A percentile compares a stretch with the other conserved stretches of the same genome.
These are phyloP conservation scores for Anniella stebbinsi DNA, from an alignment of 2,797 vertebrate species.

Conservation along the genomic window DNA sequence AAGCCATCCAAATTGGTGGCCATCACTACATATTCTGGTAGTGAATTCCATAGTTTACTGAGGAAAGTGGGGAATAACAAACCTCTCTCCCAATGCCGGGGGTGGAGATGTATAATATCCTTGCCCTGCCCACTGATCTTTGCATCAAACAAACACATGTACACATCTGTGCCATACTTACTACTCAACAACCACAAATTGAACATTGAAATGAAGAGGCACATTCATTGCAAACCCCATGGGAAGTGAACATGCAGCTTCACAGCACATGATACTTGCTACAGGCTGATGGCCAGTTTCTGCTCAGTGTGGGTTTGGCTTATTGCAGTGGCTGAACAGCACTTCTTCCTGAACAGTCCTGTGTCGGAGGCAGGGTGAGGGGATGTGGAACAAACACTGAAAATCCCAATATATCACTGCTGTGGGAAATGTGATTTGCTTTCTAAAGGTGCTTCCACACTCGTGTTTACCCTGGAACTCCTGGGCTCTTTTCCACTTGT, in stretches of 20 bases:
- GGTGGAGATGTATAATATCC: not conserved
- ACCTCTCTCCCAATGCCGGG: not conserved
- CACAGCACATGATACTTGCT: not conserved
- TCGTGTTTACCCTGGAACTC: not conserved
- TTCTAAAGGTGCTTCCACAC: not conserved
- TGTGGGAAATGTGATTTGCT: not conserved
- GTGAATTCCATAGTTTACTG: no score
- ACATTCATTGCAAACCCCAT: not conserved
- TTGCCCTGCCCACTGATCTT: not conserved
- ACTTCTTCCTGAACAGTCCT: not conserved
- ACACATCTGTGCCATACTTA: not conserved
- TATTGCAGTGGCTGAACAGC: not conserved
- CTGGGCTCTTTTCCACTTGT: not conserved
- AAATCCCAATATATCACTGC: not conserved
- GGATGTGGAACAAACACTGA: not conserved
- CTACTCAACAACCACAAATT: not conserved
- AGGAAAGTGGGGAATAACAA: no score
- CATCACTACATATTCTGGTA: no score
- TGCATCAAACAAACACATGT: not conserved
- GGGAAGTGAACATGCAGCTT: not conserved
- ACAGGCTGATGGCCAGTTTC: no score
- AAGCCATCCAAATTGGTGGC: no score
- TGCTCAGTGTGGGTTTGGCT: not conserved
- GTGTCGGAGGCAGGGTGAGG: not conserved
- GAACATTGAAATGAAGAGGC: not conserved